These are phyloP conservation scores for Orthosia gothica DNA, from an alignment of 2,888 invertebrate species.

Conservation along the genomic window DNA sequence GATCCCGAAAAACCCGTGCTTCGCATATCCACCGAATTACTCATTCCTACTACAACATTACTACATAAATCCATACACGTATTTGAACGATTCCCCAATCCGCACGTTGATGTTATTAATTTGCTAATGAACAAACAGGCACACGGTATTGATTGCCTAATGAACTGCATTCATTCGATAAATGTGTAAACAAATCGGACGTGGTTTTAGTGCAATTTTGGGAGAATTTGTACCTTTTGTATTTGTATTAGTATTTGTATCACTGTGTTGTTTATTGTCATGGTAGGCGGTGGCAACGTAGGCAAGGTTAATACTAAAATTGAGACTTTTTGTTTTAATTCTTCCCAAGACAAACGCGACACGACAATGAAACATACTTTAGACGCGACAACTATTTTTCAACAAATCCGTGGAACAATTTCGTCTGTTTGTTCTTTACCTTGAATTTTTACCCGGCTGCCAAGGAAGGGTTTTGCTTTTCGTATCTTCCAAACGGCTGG, in stretches of 20 bases:
- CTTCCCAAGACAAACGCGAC: too few species aligned
- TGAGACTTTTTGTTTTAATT: too few species aligned
- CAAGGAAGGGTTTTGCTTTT: too few species aligned
- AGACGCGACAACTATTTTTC: too few species aligned
- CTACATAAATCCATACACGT: neutral
- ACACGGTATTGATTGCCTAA: slow-evolving; percentile 59
- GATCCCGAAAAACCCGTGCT: too few species aligned
- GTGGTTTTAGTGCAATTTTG: slow-evolving; percentile 6
- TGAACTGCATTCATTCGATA: slow-evolving; percentile 50
- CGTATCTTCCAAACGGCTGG: too few species aligned
- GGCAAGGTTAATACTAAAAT: too few species aligned
- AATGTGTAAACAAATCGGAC: slow-evolving; percentile 28
- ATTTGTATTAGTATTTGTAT: slow-evolving; percentile 3
- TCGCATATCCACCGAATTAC: too few species aligned
- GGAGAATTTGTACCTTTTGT: slow-evolving; percentile 4
- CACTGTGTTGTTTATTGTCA: neutral
- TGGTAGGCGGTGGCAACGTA: neutral
- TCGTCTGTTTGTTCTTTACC: too few species aligned
- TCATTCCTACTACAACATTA: neutral
- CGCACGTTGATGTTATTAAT: neutral
- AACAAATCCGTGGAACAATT: too few species aligned
- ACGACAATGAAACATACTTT: too few species aligned
- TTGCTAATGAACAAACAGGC: slow-evolving; percentile 51
- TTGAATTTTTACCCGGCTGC: too few species aligned
- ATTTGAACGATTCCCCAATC: neutral